Evolutionary conservation across 2,113 vertebrate genomes (phyloP), one percentile per base, ranked within the genome.

Genomic region (Alexandromys fortis): DNA sequence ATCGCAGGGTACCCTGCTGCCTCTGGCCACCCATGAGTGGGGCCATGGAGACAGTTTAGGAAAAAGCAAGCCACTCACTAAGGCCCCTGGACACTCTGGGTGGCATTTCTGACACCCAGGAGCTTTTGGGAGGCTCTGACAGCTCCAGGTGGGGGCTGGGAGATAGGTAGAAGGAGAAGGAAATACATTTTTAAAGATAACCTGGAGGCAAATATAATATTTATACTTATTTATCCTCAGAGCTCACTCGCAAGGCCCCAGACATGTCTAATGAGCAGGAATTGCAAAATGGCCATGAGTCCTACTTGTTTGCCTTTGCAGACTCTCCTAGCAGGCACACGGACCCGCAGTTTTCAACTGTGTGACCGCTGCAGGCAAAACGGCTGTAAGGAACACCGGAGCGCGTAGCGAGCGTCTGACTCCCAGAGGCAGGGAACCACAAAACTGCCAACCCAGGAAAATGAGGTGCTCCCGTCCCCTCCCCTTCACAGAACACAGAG

Each of bases 141-240:
- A 98, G 98, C 94, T 61, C 68, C 67, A 72, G 93, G 73, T 87
- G 97, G 96, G 77, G 94, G 76, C 19, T 61, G 45, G 78, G 33
- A 92, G 95, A 94, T 79, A 87, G 24, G 94, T 90, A 98, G 95
- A 94, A 94, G 98, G 98, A 98, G 98, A 98, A 91, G 97, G 96
- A 98, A 98, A 99, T 99, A 98, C 98, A 99, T 99, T 99, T 99
- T 99, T 99, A 99, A 99, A 99, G 98, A 99, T 99, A 98, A 99
- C 99, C 98, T 98, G 98, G 97, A 98, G 99, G 98, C 98, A 99
- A 99, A 99, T 99, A 99, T 99, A 99, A 99, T 99, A 99, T 99
- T 99, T 99, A 99, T 99, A 99, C 98, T 99, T 98, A 99, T 99
- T 99, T 99, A 99, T 99, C 98, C 98, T 99, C 98, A 98, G 98